Conservation (phyloP, 2,113 vertebrate genomes). For the Catharus bicknelli region DNA sequence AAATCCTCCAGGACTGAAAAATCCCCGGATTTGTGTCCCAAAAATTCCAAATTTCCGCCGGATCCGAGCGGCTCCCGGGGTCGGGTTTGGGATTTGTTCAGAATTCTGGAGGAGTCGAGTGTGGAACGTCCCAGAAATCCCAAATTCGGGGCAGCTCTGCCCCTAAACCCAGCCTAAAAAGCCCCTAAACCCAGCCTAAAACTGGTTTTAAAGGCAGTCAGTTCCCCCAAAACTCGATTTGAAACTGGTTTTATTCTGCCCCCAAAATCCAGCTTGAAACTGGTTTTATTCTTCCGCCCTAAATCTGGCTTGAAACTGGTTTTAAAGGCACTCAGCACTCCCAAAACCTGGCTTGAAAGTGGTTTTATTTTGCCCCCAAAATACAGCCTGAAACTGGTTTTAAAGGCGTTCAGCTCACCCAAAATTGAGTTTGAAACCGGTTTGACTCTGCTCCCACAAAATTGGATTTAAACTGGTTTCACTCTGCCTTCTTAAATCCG, state of each 20-base stretch:
- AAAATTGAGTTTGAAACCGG: too few species aligned
- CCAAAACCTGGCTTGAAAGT: too few species aligned
- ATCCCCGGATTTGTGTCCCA: not conserved
- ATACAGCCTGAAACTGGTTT: not conserved
- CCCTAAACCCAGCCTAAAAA: rapidly evolving
- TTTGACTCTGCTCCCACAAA: too few species aligned
- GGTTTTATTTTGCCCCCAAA: not conserved
- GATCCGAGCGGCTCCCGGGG: not conserved
- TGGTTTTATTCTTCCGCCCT: too few species aligned
- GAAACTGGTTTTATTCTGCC: too few species aligned
- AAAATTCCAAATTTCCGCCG: not conserved
- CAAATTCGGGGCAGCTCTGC: not conserved
- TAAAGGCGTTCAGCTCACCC: not conserved
- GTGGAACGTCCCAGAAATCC: not conserved
- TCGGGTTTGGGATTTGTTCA: not conserved
- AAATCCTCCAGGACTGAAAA: not conserved
- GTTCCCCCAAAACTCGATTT: too few species aligned
- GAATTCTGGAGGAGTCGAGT: not conserved
- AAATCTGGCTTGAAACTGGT: not conserved
- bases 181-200: not conserved
- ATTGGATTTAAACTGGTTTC: not conserved
- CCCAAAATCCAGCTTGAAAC: too few species aligned
- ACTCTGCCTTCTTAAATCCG: not conserved
- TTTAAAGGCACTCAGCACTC: not conserved
- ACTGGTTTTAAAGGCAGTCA: not conserved